Evolutionary conservation across 2,113 vertebrate genomes (phyloP).

Genomic region (Colossoma macropomum): DNA sequence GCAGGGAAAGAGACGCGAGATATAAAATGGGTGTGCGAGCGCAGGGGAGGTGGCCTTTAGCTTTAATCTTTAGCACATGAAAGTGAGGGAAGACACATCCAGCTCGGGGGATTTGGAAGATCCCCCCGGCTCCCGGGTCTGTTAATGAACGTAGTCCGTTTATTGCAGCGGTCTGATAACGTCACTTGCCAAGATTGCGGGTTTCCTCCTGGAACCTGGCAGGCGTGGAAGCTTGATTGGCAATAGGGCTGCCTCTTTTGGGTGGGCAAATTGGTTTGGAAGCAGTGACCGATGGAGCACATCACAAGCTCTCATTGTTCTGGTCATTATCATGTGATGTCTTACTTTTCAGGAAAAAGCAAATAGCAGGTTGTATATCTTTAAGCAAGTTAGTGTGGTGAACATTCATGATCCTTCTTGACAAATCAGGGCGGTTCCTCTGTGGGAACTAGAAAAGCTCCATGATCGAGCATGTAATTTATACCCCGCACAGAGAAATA

Average conservation of each 20-base stretch:
- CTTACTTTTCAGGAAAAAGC: not conserved
- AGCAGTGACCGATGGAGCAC: not conserved
- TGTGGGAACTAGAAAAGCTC: not conserved
- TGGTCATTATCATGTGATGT: not conserved
- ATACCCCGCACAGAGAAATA: conserved; percentile 10
- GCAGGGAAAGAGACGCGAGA: not conserved
- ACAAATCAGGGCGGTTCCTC: not conserved
- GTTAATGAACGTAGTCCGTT: conserved; percentile 43
- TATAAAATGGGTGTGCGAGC: conserved; percentile 38
- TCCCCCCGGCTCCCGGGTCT: conserved; percentile 22
- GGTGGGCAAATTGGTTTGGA: conserved; percentile 28
- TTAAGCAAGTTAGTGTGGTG: not conserved
- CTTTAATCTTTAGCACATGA: conserved; percentile 53
- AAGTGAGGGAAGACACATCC: conserved; percentile 42
- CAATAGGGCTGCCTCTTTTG: not conserved
- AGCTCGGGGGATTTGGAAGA: conserved; percentile 32
- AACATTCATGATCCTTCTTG: not conserved
- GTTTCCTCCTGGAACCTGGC: conserved; percentile 31
- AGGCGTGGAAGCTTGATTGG: not conserved
- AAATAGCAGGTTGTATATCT: not conserved
- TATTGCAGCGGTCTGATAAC: conserved; percentile 41
- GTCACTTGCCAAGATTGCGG: conserved; percentile 32
- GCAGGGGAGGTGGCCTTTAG: conserved; percentile 38
- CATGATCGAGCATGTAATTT: not conserved
- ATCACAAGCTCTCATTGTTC: not conserved